Conservation (phyloP, 2,113 vertebrate genomes). For the Gasterosteus nipponicus region DNA sequence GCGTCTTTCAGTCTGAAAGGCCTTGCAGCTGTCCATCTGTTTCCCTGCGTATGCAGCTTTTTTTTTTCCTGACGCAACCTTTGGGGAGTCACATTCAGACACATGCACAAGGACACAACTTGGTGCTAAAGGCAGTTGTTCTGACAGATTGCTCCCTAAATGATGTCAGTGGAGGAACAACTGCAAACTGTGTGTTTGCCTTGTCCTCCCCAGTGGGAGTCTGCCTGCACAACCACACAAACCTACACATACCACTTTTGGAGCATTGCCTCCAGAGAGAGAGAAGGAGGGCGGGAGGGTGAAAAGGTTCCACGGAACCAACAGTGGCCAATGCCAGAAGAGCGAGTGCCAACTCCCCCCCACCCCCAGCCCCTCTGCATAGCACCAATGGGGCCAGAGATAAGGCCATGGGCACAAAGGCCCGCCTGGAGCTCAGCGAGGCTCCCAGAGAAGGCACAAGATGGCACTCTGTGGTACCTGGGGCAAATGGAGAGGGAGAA, state of each 20-base stretch:
- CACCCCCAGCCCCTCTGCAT: background rate
- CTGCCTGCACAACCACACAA: constrained; percentile 12
- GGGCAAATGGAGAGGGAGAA: constrained; percentile 38
- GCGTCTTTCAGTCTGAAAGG: constrained; percentile 2
- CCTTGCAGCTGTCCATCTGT: background rate
- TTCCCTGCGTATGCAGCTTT: constrained; percentile 15
- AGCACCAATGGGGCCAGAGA: constrained; percentile 48
- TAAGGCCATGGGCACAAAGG: constrained; percentile 55
- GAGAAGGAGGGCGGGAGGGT: constrained; percentile 22
- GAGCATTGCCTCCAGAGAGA: constrained; percentile 23
- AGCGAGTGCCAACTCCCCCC: constrained; percentile 38
- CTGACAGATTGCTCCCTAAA: constrained; percentile 49
- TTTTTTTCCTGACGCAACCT: background rate
- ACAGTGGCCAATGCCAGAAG: constrained; percentile 40
- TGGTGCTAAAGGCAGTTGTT: constrained; percentile 3
- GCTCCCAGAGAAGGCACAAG: constrained; percentile 45
- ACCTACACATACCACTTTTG: constrained; percentile 31
- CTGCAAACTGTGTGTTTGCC: constrained; percentile 9
- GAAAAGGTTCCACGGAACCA: constrained; percentile 43
- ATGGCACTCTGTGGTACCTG: constrained; percentile 55
- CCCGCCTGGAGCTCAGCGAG: constrained; percentile 26
- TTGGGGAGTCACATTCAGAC: constrained; percentile 33
- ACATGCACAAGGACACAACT: constrained; percentile 3
- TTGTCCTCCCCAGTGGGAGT: background rate
- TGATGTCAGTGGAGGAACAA: constrained; percentile 1